Evolutionary conservation across 2,113 vertebrate species (phyloP), one percentile per base, ranked within the genome.

Genomic region (Myotis brandtii): DNA sequence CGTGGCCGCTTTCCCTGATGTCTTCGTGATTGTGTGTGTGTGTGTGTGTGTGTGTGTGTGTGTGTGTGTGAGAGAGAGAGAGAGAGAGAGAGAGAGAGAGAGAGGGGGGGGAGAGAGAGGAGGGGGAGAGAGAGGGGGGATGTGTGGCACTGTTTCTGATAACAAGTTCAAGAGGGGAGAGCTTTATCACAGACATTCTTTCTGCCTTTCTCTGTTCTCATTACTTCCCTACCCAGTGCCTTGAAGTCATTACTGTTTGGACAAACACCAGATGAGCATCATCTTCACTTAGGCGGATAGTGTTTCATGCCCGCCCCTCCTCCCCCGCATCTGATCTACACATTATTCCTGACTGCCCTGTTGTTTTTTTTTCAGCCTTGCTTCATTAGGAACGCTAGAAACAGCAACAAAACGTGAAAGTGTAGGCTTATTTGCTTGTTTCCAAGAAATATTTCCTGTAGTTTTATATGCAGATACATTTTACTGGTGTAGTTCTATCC

Each of bases 191-290:
- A 64, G 48, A 10, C 10, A 1, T 23, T 8, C 4, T 25, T 69
- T 81, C 46, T 72, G 34, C 20, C 32, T 82, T 75, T 56, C 43
- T 76, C 1, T 62, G 4, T 62, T 8, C 30, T 37, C n/a, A 4
- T 25, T 21, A 32, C 37, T 91, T 75, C 86, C 9, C 30, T 27
- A 4, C 69, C 50, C 95, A 54, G 64, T 18, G 40, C 64, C 85
- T 90, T 87, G 77, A 85, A 95, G 5, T 89, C 76, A n/a, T 92
- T 85, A 90, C 66, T 64, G 4, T 56, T 83, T 90, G 81, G 59
- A 73, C 34, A 70, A 86, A 81, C 72, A 59, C 93, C 93, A 89
- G 90, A 21, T 32, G 87, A 76, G 56, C 81, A 54, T 86, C 64
- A 3, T 81, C 77, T 83, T 82, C 69, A 20, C 82, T 37, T 23